A percentile compares a stretch with the other conserved stretches of the same genome.
Conservation (phyloP, 2,113 vertebrate genomes). For the Azemiops feae region DNA sequence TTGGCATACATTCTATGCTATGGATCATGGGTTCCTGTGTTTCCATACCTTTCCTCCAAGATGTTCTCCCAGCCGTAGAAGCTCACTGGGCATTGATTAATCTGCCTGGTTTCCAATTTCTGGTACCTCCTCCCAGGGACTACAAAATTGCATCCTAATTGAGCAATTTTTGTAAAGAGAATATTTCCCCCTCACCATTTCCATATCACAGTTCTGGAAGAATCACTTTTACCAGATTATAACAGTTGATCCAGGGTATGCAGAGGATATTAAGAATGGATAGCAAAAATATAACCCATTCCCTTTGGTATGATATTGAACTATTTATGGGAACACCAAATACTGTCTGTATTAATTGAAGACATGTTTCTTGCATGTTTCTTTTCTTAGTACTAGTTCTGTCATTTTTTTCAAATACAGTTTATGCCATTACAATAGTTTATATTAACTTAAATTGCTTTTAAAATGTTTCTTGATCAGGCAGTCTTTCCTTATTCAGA, state of each 20-base stretch:
- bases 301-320: neutral
- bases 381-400: constrained; percentile 48
- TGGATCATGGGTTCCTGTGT: neutral
- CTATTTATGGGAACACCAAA: constrained; percentile 61
- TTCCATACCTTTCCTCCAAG: neutral
- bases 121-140: neutral
- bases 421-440: constrained; percentile 51
- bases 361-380: constrained; percentile 24
- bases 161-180: neutral
- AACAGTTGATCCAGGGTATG: neutral
- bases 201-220: neutral
- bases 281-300: neutral
- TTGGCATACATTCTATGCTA: neutral
- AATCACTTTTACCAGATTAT: neutral
- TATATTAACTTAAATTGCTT: constrained; percentile 22
- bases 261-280: neutral
- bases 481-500: constrained; percentile 17
- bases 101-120: neutral
- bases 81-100: neutral
- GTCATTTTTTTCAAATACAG: constrained; percentile 33
- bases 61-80: neutral
- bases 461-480: constrained; percentile 34
- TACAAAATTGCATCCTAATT: neutral
- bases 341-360: constrained; percentile 59
- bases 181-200: neutral